A percentile compares a stretch with the other conserved stretches of the same genome.
Conservation (phyloP, 2,113 vertebrate genomes). For the Gymnarchus niloticus region DNA sequence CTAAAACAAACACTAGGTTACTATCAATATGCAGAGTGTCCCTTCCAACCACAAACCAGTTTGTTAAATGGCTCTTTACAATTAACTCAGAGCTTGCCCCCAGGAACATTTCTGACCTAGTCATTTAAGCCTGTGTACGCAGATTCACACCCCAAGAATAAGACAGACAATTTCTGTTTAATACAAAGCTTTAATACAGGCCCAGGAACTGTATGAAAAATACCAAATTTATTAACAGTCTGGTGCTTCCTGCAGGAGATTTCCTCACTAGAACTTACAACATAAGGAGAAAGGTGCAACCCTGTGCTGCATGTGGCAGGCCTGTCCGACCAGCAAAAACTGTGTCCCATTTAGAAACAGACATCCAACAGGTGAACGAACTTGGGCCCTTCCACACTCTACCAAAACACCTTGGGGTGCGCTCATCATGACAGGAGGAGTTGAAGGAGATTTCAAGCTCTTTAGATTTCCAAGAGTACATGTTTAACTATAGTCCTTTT, state of each 20-base stretch:
- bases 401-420: background rate
- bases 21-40: background rate
- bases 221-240: background rate
- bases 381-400: background rate
- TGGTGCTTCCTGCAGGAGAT: background rate
- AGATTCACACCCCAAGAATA: background rate
- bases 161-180: slow-evolving; percentile 2
- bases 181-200: slow-evolving; percentile 7
- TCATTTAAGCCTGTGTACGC: background rate
- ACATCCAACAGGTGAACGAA: background rate
- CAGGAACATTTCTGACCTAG: background rate
- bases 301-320: background rate
- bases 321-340: background rate
- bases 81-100: background rate
- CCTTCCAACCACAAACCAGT: background rate
- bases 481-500: background rate
- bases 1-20: background rate
- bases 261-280: slow-evolving; percentile 4
- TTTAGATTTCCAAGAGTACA: background rate
- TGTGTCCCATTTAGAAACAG: background rate
- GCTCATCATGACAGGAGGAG: background rate
- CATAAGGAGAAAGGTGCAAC: background rate
- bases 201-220: background rate
- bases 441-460: background rate
- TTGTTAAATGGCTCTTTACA: background rate